Conservation (phyloP, 1,140 invertebrate species). For the Andricus grossulariae region DNA sequence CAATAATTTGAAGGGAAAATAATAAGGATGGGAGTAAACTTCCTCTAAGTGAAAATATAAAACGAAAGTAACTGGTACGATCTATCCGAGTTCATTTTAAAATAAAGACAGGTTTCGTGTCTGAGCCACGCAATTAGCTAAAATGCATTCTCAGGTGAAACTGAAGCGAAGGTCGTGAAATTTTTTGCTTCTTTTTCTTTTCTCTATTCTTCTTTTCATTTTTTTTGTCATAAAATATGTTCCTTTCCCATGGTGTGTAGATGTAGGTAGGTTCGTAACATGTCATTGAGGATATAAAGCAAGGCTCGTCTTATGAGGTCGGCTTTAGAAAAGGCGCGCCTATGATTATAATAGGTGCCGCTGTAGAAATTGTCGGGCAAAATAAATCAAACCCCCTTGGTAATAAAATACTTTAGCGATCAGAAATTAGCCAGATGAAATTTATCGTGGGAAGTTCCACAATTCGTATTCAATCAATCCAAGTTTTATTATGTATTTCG, state of each 20-base stretch:
- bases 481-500: too few species aligned
- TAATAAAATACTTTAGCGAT: constrained; percentile 31
- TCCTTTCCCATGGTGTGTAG: constrained; percentile 45
- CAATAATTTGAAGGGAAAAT: background rate
- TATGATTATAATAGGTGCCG: constrained; percentile 58
- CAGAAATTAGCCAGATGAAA: constrained; percentile 1
- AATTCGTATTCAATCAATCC: too few species aligned
- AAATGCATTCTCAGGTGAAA: constrained; percentile 21
- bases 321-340: constrained; percentile 57
- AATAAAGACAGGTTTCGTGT: background rate
- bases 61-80: background rate
- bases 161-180: background rate
- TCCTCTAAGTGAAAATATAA: background rate
- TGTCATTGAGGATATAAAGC: constrained; percentile 59
- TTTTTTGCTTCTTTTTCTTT: constrained; percentile 27
- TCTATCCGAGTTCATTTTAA: background rate
- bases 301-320: constrained; percentile 52
- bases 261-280: constrained; percentile 46
- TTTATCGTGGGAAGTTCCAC: constrained; percentile 1
- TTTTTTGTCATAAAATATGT: constrained; percentile 41
- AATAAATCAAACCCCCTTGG: constrained; percentile 56
- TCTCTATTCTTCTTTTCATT: constrained; percentile 24
- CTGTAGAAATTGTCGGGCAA: constrained; percentile 54
- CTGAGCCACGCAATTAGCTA: constrained; percentile 4
- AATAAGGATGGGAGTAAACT: background rate